Evolutionary conservation across 2,797 vertebrate genomes (phyloP).

Genomic region (Pogoniulus pusillus): DNA sequence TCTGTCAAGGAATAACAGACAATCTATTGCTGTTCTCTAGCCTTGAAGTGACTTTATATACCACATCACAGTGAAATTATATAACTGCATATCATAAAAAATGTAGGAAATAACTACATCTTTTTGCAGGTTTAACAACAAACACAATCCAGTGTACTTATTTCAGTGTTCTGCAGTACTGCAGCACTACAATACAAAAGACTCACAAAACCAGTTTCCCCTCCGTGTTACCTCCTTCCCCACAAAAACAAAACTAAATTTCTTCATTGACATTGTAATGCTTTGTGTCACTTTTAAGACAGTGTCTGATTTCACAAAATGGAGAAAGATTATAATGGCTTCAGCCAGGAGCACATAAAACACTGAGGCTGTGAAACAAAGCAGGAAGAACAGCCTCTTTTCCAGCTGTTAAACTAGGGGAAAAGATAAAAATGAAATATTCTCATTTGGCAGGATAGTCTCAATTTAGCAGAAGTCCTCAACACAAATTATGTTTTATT

Average conservation of each 20-base stretch:
- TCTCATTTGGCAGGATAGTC: background rate
- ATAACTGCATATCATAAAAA: background rate
- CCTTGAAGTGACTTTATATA: background rate
- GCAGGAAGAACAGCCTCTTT: background rate
- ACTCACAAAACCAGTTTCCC: background rate
- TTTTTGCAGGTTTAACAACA: background rate
- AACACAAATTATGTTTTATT: background rate
- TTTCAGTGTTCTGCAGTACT: background rate
- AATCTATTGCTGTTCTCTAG: background rate
- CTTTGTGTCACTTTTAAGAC: background rate
- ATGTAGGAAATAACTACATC: background rate
- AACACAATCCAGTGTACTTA: background rate
- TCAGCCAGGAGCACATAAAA: background rate
- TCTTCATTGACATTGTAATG: background rate
- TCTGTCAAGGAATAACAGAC: conserved; percentile 72
- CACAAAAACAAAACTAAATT: background rate
- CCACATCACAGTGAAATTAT: background rate
- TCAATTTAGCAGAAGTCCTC: background rate
- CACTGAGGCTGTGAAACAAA: background rate
- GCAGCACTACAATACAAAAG: background rate
- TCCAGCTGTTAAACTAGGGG: background rate
- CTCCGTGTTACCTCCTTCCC: background rate
- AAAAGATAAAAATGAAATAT: background rate
- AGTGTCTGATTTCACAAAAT: background rate
- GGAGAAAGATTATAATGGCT: background rate